Percentiles rank a stretch among this genome's conserved stretches.
phyloP scores from a whole-genome alignment of 2,888 invertebrate species.

The Podabrus alpinus region DNA sequence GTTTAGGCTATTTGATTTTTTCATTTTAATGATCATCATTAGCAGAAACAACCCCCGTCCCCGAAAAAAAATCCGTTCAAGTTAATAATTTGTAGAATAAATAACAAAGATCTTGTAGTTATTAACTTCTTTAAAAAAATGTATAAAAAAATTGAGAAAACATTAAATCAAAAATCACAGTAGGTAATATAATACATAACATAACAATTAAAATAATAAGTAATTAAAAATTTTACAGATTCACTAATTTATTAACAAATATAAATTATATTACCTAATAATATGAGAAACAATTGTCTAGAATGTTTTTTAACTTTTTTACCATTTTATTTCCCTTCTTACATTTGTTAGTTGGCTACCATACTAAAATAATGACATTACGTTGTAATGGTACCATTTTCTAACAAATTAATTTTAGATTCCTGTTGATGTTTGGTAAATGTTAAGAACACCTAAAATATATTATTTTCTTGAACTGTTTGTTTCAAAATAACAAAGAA shows the following conservation, averaged over 20 bases:
- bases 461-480: background rate
- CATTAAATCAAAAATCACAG: background rate
- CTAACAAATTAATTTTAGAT: background rate
- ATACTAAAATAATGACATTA: too few species aligned
- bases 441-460: conserved; percentile 64
- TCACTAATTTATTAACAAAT: background rate
- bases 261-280: too few species aligned
- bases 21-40: too few species aligned
- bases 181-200: background rate
- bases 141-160: background rate
- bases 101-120: too few species aligned
- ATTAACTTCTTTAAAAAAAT: too few species aligned
- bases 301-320: too few species aligned
- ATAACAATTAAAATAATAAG: background rate
- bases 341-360: too few species aligned
- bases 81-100: too few species aligned
- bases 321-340: too few species aligned
- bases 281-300: background rate
- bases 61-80: too few species aligned
- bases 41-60: too few species aligned
- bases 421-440: conserved; percentile 63
- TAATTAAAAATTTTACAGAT: background rate
- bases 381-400: background rate
- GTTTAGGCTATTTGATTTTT: too few species aligned
- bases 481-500: background rate